A percentile compares a stretch with the other conserved stretches of the same genome.
Evolutionary conservation across 2,113 vertebrate species (phyloP).

Genomic region (Symphodus melops): DNA sequence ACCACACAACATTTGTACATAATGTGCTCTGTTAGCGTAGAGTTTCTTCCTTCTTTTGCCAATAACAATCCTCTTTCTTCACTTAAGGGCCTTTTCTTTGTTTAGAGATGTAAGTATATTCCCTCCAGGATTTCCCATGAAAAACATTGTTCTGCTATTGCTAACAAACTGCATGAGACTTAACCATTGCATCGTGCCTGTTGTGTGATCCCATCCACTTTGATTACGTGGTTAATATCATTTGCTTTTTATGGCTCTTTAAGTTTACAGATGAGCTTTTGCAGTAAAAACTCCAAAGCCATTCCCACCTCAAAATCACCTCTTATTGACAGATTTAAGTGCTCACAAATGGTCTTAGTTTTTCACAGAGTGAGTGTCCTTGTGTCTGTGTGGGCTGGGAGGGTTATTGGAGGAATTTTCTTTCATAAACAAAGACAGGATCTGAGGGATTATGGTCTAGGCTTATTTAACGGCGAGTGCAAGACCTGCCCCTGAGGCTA

Average conservation of each 20-base stretch:
- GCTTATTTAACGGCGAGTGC: conserved; percentile 72
- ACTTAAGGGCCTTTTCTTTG: conserved; percentile 57
- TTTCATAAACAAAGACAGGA: conserved; percentile 80
- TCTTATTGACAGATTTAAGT: conserved; percentile 35
- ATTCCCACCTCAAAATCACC: conserved; percentile 20
- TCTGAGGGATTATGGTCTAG: conserved; percentile 73
- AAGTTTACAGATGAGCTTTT: conserved; percentile 26
- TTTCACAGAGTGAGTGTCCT: conserved; percentile 60
- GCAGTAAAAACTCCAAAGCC: conserved; percentile 11
- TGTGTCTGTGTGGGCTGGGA: conserved; percentile 79
- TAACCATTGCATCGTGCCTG: conserved; percentile 45
- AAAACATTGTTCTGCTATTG: conserved; percentile 35
- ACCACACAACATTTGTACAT: conserved; percentile 51
- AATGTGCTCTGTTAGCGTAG: conserved; percentile 37
- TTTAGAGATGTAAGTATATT: conserved; percentile 71
- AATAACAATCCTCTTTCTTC: conserved; percentile 59
- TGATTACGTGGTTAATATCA: conserved; percentile 11
- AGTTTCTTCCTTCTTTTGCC: conserved; percentile 48
- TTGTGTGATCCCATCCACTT: conserved; percentile 40
- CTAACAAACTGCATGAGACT: conserved; percentile 62
- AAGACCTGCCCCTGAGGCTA: conserved; percentile 64
- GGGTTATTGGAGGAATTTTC: conserved; percentile 74
- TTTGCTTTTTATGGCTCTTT: conserved; percentile 6
- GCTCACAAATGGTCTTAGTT: conserved; percentile 28
- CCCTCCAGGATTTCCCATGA: conserved; percentile 26